phyloP scores from a whole-genome alignment of 2,888 invertebrate species.

The Tenthredo livida region DNA sequence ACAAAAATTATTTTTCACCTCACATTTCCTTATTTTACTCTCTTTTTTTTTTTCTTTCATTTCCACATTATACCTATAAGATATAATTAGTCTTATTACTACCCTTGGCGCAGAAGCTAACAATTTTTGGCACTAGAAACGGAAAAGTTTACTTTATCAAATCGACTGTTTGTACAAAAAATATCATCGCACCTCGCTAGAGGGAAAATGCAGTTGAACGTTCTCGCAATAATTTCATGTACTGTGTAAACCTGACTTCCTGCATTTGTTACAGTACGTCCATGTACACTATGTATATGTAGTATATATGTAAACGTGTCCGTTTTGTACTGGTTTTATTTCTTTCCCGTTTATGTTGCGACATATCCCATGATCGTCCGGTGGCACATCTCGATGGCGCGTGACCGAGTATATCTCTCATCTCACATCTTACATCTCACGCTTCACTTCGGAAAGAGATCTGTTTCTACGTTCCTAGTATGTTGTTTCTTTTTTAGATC shows the following conservation, averaged over 20 bases:
- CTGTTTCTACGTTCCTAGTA: neutral
- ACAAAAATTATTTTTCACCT: neutral
- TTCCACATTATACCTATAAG: no score
- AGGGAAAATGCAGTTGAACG: neutral
- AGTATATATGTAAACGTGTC: neutral
- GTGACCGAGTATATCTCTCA: slow-evolving; percentile 29
- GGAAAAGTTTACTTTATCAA: neutral
- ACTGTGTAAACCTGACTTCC: neutral
- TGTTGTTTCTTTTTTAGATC: slow-evolving; percentile 4
- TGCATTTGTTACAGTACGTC: neutral
- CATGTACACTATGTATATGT: neutral
- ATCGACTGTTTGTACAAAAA: neutral
- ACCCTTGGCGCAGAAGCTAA: neutral
- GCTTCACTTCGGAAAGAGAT: neutral
- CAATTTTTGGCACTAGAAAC: neutral
- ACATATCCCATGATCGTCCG: slow-evolving; percentile 40
- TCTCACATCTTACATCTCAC: slow-evolving; percentile 24
- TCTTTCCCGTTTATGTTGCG: slow-evolving; percentile 30
- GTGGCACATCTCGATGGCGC: slow-evolving; percentile 44
- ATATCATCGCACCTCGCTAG: neutral
- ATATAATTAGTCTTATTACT: neutral
- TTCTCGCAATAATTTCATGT: neutral
- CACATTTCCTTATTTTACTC: neutral
- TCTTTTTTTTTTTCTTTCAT: no score
- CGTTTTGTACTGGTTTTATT: slow-evolving; percentile 51